Percentiles rank a stretch among this genome's conserved stretches.
These are phyloP conservation scores for Solea solea DNA, from an alignment of 2,113 vertebrate genomes.

Conservation along the genomic window DNA sequence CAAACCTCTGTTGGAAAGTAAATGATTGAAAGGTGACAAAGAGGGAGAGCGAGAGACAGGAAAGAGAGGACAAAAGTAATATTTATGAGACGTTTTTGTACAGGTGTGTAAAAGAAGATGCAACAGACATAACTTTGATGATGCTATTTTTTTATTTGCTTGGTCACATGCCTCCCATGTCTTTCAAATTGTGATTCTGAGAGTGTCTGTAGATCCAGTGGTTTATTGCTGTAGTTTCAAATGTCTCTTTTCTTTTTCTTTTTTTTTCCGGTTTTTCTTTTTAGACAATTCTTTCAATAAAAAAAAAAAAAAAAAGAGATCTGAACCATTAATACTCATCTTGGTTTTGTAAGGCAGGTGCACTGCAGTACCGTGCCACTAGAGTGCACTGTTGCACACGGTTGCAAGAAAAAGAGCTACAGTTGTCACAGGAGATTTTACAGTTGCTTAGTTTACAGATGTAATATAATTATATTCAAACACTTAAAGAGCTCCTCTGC, in stretches of 20 bases:
- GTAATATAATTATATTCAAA: background rate
- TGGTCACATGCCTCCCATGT: conserved; percentile 89
- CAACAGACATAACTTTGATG: conserved; percentile 84
- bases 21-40: conserved; percentile 69
- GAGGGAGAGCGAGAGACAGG: conserved; percentile 28
- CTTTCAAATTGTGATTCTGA: conserved; percentile 88
- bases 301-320: conserved; percentile 65
- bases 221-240: conserved; percentile 93
- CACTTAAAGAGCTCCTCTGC: background rate
- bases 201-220: conserved; percentile 98
- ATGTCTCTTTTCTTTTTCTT: conserved; percentile 88
- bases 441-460: background rate
- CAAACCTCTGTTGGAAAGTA: conserved; percentile 83
- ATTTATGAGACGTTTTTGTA: conserved; percentile 91
- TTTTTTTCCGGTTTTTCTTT: conserved; percentile 74
- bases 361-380: conserved; percentile 35
- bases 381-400: conserved; percentile 31
- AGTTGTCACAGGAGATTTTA: background rate
- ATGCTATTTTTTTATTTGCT: conserved; percentile 91
- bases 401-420: background rate
- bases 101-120: conserved; percentile 86
- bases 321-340: conserved; percentile 12
- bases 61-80: conserved; percentile 75
- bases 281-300: conserved; percentile 99
- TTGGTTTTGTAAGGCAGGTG: background rate